Evolutionary conservation across 2,113 vertebrate species (phyloP), one percentile per base, ranked within the genome.

Genomic region (Cinclus mexicanus): DNA sequence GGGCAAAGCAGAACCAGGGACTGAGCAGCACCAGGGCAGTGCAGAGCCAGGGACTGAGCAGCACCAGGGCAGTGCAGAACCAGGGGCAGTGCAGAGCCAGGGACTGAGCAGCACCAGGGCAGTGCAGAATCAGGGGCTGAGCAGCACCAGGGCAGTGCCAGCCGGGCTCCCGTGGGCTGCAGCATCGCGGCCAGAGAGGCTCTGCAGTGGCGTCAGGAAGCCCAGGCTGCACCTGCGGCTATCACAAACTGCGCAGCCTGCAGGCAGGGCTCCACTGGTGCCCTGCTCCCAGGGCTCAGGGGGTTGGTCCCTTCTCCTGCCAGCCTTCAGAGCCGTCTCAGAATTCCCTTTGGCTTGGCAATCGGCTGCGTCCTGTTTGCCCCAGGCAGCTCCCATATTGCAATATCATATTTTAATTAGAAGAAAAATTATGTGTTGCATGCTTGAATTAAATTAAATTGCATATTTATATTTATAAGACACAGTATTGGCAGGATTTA

Each of bases 401-500:
- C 71, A 93, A 49, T 87, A 94, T 29, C 59, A 7, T 64, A 68
- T 93, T 92, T 89, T 81, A 94, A 95, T 92, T 69, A 86, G 56
- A 42, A 65, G 59, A 93, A 96, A 95, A 97, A 96, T 94, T 89
- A 92, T 50, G 65, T 96, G 88, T 96, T 92, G 80, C 76, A n/a
- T 65, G 91, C 74, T 69, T 92, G 83, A 93, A 95, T 96, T 91
- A 93, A 83, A 96, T 91, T 74, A 95, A 95, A 93, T 97, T 89
- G 79, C 86, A 71, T 93, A 97, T 95, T 97, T 95, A 87, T 91
- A 80, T 85, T 94, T 96, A 29, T 90, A 96, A 96, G 72, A 88
- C 69, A 60, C 76, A 69, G 74, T 89, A 93, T 46, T 93, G 95
- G 92, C 88, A 95, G 83, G 80, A 53, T 84, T 72, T 94, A 96